Evolutionary conservation across 2,797 vertebrate species (phyloP), one percentile per base, ranked within the genome.

Genomic region (Yasuhikotakia modesta): DNA sequence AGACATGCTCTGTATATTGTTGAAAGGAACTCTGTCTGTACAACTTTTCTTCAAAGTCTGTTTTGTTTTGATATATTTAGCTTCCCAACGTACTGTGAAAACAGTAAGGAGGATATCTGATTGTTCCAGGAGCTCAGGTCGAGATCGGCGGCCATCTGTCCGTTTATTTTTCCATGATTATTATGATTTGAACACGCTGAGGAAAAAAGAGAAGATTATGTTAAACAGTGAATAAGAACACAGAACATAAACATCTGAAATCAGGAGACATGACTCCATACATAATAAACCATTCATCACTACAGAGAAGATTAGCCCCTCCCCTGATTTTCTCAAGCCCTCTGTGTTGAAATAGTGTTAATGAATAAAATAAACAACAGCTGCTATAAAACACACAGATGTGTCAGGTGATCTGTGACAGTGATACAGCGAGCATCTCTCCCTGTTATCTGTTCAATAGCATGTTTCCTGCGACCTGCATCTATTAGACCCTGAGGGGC

Each of bases 1-100:
- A 91, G 90, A 85, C 91, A 80, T 78, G 61, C 84, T 85, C 86
- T 94, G 93, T 93, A 93, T 94, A 93, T 94, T 94, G 91, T 94
- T 93, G 88, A 92, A 94, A 92, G 93, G 93, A 93, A 94, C 93
- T 90, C 80, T 24, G 88, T 89, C 90, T 88, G 90, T 79, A 85
- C 53, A 88, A 90, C 88, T 87, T 91, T 86, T 87, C 91, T 93
- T 93, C 92, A 93, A 93, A 93, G 92, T 89, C 86, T 76, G 68
- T 74, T 87, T 90, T 83, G 71, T 78, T 90, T 82, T 92, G 90
- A 92, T 93, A 90, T 90, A 89, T 91, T 92, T 92, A 73, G 88
- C 90, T 91, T 92, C 87, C 89, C 89, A 86, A 84, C 90, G 90
- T 88, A 90, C 89, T 82, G 87, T 87, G 87, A 83, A 86, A 89